Conservation (phyloP, 2,113 vertebrate species). For the Elachura formosa region DNA sequence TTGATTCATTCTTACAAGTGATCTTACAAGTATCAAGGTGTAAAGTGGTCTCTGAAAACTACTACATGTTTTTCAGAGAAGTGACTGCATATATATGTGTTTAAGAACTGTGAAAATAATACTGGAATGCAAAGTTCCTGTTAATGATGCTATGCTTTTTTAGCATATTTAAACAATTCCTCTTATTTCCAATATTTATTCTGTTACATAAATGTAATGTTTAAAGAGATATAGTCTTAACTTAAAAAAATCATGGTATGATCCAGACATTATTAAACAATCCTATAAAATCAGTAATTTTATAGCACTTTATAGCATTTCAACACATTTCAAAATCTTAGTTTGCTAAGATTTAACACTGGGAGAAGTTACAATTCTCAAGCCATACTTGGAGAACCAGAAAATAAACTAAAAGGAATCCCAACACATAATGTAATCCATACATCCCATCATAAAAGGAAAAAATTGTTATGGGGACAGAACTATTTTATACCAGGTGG, state of each 20-base stretch:
- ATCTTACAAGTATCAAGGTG: background rate
- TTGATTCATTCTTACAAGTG: slow-evolving; percentile 2
- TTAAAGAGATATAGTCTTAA: background rate
- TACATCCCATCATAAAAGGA: background rate
- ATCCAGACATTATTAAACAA: background rate
- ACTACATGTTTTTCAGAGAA: background rate
- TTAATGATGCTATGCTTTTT: background rate
- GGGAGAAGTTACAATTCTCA: background rate
- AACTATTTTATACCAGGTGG: background rate
- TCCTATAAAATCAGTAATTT: background rate
- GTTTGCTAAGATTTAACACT: background rate
- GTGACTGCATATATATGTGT: background rate
- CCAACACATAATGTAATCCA: background rate
- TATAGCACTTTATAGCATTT: background rate
- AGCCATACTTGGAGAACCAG: background rate
- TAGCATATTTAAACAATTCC: background rate
- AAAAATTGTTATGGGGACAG: background rate
- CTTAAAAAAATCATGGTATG: background rate
- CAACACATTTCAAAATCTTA: background rate
- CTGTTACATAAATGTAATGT: background rate
- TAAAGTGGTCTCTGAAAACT: background rate
- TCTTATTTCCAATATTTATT: background rate
- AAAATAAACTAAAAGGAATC: background rate
- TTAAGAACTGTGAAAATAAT: background rate
- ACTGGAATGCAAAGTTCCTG: background rate